Conservation (phyloP, 2,113 vertebrate species). For the Dendropsophus ebraccatus region DNA sequence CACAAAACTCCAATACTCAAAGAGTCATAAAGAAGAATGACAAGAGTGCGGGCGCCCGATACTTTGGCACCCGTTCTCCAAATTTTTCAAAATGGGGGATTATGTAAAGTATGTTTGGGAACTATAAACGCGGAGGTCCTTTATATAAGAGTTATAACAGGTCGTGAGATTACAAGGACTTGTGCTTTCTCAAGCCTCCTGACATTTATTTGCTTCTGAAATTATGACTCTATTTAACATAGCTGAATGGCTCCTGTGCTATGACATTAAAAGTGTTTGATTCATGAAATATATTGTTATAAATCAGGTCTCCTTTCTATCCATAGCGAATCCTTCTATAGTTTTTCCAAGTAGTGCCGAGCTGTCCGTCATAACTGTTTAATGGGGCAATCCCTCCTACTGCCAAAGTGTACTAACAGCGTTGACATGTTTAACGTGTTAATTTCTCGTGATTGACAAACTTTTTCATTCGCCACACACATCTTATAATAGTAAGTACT, state of each 20-base stretch:
- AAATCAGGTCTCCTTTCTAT: constrained; percentile 39
- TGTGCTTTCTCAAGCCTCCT: constrained; percentile 42
- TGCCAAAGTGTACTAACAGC: constrained; percentile 22
- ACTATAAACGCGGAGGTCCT: constrained; percentile 14
- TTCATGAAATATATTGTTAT: constrained; percentile 50
- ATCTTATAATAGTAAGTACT: neutral
- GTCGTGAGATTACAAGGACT: constrained; percentile 48
- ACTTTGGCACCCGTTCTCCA: neutral
- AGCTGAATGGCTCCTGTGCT: constrained; percentile 47
- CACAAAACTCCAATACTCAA: neutral
- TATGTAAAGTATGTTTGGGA: constrained; percentile 29
- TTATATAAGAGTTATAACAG: constrained; percentile 42
- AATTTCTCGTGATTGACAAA: constrained; percentile 41
- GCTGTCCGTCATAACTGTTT: constrained; percentile 37
- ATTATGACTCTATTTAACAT: constrained; percentile 57
- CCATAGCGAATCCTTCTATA: constrained; percentile 13
- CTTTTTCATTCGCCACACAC: neutral
- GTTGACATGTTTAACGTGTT: constrained; percentile 41
- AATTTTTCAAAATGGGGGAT: constrained; percentile 11
- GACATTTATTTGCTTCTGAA: constrained; percentile 54
- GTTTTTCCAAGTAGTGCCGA: constrained; percentile 19
- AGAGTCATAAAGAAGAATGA: neutral
- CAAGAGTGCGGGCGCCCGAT: neutral
- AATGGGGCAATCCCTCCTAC: constrained; percentile 40
- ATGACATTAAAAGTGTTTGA: constrained; percentile 53